Evolutionary conservation across 1,140 invertebrate genomes (phyloP).

Genomic region (Trachymyrmex cornetzi): DNA sequence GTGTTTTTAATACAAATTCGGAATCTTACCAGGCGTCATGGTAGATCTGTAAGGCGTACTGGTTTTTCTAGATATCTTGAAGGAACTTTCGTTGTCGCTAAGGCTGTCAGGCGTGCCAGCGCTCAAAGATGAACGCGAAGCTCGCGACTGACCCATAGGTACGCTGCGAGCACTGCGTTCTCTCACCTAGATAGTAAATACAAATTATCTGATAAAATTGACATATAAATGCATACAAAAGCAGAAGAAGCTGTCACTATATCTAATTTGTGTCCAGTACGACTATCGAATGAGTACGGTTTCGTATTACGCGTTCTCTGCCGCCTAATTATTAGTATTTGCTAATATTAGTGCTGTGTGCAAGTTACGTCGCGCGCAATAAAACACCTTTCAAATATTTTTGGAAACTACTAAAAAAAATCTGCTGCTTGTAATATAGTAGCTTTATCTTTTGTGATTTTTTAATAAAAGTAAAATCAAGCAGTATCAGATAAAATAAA

Average conservation of each 20-base stretch:
- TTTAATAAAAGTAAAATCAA: slow-evolving; percentile 23
- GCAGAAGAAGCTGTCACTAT: slow-evolving; percentile 26
- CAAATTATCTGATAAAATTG: slow-evolving; percentile 13
- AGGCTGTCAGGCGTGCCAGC: slow-evolving; percentile 94
- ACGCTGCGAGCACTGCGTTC: slow-evolving; percentile 95
- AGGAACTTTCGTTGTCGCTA: slow-evolving; percentile 94
- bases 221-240: neutral
- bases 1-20: neutral
- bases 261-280: slow-evolving; percentile 23
- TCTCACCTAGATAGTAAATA: slow-evolving; percentile 90
- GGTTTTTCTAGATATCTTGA: slow-evolving; percentile 85
- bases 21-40: slow-evolving; percentile 87
- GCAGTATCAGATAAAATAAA: neutral
- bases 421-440: neutral
- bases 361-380: slow-evolving; percentile 25
- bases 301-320: slow-evolving; percentile 55
- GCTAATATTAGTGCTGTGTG: slow-evolving; percentile 17
- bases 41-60: slow-evolving; percentile 84
- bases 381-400: neutral
- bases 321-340: slow-evolving; percentile 37
- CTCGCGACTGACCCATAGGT: slow-evolving; percentile 91
- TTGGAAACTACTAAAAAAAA: neutral
- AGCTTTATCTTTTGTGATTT: neutral
- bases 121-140: slow-evolving; percentile 91
- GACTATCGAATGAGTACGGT: slow-evolving; percentile 19